These are phyloP conservation scores for Maconellicoccus hirsutus DNA, from an alignment of 1,140 invertebrate genomes.

Conservation along the genomic window DNA sequence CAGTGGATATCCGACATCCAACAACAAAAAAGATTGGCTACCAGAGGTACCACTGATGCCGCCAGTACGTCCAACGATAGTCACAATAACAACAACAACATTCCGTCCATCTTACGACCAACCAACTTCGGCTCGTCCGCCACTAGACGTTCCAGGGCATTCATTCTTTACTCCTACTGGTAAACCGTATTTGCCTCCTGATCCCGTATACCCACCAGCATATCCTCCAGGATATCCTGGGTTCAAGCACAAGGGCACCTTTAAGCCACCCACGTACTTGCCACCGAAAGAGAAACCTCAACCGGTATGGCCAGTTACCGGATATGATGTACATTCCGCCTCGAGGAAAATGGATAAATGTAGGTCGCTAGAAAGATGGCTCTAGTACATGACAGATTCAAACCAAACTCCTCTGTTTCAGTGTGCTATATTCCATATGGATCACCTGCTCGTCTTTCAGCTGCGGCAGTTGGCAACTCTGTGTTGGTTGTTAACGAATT, in stretches of 20 bases:
- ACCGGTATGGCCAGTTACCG: not conserved
- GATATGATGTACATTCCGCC: not conserved
- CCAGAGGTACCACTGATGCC: not conserved
- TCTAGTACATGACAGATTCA: too few species aligned
- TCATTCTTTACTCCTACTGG: conserved; percentile 14
- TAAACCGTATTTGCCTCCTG: conserved; percentile 23
- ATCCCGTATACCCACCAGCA: conserved; percentile 11
- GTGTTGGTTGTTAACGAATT: conserved; percentile 46
- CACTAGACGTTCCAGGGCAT: not conserved
- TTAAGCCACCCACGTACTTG: not conserved
- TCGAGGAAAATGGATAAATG: not conserved
- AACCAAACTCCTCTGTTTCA: conserved; percentile 33
- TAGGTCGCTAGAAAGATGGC: not conserved
- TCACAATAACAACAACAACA: not conserved
- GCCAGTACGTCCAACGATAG: conserved; percentile 20
- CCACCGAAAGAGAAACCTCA: not conserved
- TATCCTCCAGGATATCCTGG: not conserved
- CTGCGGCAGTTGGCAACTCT: conserved; percentile 47
- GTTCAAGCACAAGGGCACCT: not conserved
- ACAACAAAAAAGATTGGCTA: not conserved
- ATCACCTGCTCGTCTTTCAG: conserved; percentile 51
- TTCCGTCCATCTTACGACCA: not conserved
- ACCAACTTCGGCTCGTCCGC: not conserved
- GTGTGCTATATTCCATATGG: conserved; percentile 62
- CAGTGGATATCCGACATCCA: not conserved